These are phyloP conservation scores for Perognathus longimembris DNA, from an alignment of 2,113 vertebrate genomes.

Conservation along the genomic window DNA sequence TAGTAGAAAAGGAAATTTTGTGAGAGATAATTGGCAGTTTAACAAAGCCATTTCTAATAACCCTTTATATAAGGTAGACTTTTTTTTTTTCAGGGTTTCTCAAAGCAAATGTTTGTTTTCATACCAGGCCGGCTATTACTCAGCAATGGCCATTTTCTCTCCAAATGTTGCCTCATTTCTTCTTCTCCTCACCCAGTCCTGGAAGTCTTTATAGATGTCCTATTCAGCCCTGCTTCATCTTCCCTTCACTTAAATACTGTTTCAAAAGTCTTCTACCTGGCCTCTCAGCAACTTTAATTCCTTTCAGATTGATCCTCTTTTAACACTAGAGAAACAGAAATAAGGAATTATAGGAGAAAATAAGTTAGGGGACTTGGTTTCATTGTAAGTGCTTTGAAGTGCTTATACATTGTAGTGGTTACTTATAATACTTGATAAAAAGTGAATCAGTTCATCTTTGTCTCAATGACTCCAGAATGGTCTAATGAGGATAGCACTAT, in stretches of 20 bases:
- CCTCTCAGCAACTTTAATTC: background rate
- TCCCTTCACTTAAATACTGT: background rate
- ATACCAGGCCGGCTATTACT: background rate
- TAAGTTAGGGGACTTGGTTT: background rate
- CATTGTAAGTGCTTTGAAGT: background rate
- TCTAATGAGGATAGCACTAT: background rate
- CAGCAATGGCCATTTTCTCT: background rate
- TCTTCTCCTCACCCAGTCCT: background rate
- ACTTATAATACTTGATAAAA: background rate
- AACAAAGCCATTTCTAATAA: background rate
- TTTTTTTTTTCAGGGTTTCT: background rate
- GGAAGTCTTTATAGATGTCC: background rate
- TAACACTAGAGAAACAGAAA: background rate
- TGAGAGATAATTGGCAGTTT: background rate
- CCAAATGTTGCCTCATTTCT: background rate
- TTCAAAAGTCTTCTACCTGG: background rate
- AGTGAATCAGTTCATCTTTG: slow-evolving; percentile 21
- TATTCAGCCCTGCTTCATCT: background rate
- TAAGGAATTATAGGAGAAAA: background rate
- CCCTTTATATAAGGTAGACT: background rate
- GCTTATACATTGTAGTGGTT: background rate
- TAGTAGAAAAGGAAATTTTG: background rate
- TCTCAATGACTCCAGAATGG: background rate
- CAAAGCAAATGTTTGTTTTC: background rate
- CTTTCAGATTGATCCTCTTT: background rate